These are phyloP conservation scores for Dynastes grantii DNA, from an alignment of 2,888 invertebrate species.

Conservation along the genomic window DNA sequence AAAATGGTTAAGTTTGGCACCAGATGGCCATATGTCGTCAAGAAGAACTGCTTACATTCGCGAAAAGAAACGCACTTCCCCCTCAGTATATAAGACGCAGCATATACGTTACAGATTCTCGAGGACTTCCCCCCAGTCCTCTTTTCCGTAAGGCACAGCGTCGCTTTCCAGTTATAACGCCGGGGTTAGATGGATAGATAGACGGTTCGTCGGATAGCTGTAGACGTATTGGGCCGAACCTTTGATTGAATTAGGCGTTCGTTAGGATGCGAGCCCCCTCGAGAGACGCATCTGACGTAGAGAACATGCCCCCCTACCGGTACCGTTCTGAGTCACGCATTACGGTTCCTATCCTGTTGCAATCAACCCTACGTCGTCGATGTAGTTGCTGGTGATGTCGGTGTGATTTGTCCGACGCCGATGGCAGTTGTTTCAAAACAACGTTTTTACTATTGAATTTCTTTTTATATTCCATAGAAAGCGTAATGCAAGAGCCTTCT, in stretches of 20 bases:
- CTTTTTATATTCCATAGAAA: too few species aligned
- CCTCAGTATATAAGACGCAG: neutral
- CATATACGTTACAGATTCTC: constrained; percentile 20
- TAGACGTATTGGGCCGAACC: constrained; percentile 62
- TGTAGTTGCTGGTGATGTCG: neutral
- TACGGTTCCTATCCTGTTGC: constrained; percentile 52
- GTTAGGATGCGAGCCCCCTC: constrained; percentile 66
- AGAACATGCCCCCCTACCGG: constrained; percentile 53
- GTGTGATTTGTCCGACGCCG: neutral
- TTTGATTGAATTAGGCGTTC: constrained; percentile 72
- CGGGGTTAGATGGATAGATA: constrained; percentile 20
- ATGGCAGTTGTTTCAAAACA: neutral
- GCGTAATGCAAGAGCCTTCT: too few species aligned
- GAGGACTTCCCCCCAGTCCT: constrained; percentile 9
- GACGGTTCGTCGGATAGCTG: constrained; percentile 38
- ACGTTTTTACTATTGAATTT: too few species aligned
- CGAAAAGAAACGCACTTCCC: constrained; percentile 13
- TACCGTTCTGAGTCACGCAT: constrained; percentile 60
- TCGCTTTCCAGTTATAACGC: neutral
- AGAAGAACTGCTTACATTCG: neutral
- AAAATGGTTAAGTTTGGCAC: too few species aligned
- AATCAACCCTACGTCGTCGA: constrained; percentile 43
- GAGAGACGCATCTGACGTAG: constrained; percentile 67
- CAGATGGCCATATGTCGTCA: neutral
- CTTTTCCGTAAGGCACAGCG: neutral